Evolutionary conservation across 1,140 invertebrate species (phyloP).

Genomic region (Drosophila ironensis): DNA sequence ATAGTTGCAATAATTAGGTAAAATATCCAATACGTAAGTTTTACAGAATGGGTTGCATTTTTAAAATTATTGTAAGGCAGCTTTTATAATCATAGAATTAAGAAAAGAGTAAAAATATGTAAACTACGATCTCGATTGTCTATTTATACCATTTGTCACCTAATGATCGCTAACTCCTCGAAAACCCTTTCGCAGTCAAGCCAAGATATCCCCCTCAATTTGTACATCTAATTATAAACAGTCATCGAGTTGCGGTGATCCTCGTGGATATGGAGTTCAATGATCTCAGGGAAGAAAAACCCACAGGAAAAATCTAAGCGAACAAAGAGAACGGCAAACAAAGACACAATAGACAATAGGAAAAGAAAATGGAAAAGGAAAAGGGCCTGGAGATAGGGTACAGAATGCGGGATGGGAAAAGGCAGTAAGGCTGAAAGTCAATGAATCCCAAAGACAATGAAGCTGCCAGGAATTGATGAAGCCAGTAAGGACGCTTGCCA

Average conservation of each 20-base stretch:
- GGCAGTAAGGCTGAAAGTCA: constrained; percentile 18
- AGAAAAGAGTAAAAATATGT: neutral
- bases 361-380: constrained; percentile 21
- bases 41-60: no score
- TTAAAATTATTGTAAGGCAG: no score
- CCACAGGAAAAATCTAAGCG: constrained; percentile 3
- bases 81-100: neutral
- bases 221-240: constrained; percentile 24
- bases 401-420: constrained; percentile 9
- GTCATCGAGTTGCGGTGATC: neutral
- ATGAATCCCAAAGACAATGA: constrained; percentile 25
- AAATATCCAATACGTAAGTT: no score
- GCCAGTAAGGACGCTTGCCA: constrained; percentile 20
- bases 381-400: constrained; percentile 12
- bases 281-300: constrained; percentile 3
- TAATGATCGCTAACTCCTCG: neutral
- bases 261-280: constrained; percentile 25
- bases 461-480: constrained; percentile 35
- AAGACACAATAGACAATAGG: constrained; percentile 26
- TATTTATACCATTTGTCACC: neutral
- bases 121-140: neutral
- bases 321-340: constrained; percentile 21
- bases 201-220: constrained; percentile 9
- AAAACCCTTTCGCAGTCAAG: neutral
- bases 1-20: no score